A percentile compares a stretch with the other conserved stretches of the same genome.
phyloP scores from a whole-genome alignment of 2,888 invertebrate species.

The Gastracanthus pulcherrimus region DNA sequence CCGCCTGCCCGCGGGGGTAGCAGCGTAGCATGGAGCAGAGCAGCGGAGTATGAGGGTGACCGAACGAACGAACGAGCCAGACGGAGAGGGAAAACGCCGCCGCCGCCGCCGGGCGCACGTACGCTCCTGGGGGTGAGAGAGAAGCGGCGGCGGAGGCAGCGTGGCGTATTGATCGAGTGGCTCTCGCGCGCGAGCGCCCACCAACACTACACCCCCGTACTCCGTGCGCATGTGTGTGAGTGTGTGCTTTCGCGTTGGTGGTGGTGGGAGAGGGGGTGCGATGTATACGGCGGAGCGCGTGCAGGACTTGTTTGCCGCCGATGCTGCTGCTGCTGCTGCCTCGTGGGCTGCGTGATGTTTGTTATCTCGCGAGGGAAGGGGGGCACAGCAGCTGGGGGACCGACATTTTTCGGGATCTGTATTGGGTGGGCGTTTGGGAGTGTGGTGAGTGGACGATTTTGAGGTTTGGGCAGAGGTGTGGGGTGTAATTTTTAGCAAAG shows the following conservation, averaged over 20 bases:
- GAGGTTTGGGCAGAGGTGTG: too few relatives aligned
- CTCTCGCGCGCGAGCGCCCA: constrained; percentile 62
- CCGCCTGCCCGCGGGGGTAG: not conserved
- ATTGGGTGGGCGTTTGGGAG: not conserved
- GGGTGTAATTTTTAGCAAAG: too few relatives aligned
- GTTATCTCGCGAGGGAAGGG: too few relatives aligned
- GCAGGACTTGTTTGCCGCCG: constrained; percentile 33
- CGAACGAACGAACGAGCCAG: constrained; percentile 39
- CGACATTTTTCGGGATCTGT: not conserved
- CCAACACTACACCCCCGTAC: constrained; percentile 12
- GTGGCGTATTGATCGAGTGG: constrained; percentile 78
- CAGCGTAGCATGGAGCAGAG: not conserved
- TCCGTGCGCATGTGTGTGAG: constrained; percentile 44
- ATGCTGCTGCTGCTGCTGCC: not conserved
- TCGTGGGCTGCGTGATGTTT: constrained; percentile 1
- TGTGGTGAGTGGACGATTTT: not conserved
- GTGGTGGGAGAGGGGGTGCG: not conserved
- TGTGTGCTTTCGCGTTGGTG: constrained; percentile 17
- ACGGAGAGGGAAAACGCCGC: constrained; percentile 16
- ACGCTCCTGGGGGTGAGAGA: too few relatives aligned
- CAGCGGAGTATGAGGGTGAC: not conserved
- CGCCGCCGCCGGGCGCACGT: constrained; percentile 60
- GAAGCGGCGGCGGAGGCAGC: constrained; percentile 69
- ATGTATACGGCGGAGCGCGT: constrained; percentile 20
- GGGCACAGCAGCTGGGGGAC: too few relatives aligned